Evolutionary conservation across 2,113 vertebrate genomes (phyloP).

Genomic region (Dendrocopos noguchii): DNA sequence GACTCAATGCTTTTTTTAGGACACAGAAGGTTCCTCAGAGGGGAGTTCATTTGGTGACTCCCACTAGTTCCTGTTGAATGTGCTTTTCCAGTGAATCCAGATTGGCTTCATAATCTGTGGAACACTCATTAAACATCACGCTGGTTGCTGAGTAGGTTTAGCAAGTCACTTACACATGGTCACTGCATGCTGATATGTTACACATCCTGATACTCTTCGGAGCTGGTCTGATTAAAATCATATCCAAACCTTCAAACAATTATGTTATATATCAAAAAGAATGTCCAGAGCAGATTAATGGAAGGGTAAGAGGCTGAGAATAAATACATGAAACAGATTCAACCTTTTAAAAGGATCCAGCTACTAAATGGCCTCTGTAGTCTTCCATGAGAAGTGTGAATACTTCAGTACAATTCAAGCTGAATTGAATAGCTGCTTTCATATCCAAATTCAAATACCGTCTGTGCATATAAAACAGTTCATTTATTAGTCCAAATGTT

Average conservation of each 20-base stretch:
- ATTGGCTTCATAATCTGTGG: not conserved
- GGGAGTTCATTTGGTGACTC: not conserved
- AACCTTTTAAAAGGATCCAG: constrained; percentile 69
- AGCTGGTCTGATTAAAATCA: constrained; percentile 32
- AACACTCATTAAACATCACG: not conserved
- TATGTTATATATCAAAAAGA: constrained; percentile 37
- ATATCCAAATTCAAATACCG: constrained; percentile 78
- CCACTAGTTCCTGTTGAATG: not conserved
- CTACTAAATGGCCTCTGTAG: constrained; percentile 74
- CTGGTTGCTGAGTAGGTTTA: not conserved
- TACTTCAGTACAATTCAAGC: constrained; percentile 75
- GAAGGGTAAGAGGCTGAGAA: constrained; percentile 57
- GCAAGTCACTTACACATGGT: not conserved
- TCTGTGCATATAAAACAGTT: constrained; percentile 75
- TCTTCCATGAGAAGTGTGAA: constrained; percentile 79
- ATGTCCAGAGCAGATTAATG: constrained; percentile 54
- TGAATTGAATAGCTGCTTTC: constrained; percentile 72
- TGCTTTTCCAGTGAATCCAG: not conserved
- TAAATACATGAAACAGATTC: constrained; percentile 72
- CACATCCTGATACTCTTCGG: not conserved
- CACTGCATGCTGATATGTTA: not conserved
- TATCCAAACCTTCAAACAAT: constrained; percentile 37
- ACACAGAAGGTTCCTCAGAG: not conserved
- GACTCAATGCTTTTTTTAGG: not conserved
- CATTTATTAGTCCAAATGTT: constrained; percentile 76